These are phyloP conservation scores for Tachycineta bicolor DNA, from an alignment of 2,113 vertebrate species.

Conservation along the genomic window DNA sequence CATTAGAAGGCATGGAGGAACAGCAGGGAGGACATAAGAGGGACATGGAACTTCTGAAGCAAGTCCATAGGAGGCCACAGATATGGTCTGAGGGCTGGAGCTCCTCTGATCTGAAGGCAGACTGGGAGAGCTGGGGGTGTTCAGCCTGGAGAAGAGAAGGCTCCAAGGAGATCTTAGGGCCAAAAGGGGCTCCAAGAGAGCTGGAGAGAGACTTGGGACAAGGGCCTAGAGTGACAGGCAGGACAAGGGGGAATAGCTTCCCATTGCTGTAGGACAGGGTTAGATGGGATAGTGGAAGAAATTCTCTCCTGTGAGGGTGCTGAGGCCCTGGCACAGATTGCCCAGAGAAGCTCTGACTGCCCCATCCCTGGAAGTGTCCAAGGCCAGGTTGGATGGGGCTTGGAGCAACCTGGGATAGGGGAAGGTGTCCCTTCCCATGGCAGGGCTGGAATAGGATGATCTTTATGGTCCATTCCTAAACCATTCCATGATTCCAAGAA, in stretches of 20 bases:
- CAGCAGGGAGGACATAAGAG: not conserved
- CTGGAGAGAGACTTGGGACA: not conserved
- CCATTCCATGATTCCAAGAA: not conserved
- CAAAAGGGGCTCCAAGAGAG: not conserved
- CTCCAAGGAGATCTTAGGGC: rapidly evolving
- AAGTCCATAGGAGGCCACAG: not conserved
- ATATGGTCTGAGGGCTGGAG: not conserved
- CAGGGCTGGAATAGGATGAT: not conserved
- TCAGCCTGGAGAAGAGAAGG: not conserved
- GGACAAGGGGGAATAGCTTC: not conserved
- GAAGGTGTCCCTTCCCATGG: not conserved
- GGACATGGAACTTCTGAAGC: not conserved
- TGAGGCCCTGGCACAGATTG: not conserved
- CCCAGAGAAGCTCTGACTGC: not conserved
- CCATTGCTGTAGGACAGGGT: not conserved
- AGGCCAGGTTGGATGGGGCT: not conserved
- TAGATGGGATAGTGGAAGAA: not conserved
- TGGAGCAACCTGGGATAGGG: not conserved
- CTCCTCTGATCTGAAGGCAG: not conserved
- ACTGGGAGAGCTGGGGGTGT: not conserved
- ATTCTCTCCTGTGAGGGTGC: not conserved
- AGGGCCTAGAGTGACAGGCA: not conserved
- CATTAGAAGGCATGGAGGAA: not conserved
- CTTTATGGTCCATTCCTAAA: not conserved
- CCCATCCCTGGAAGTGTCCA: not conserved